Base-by-base conservation (phyloP, 1,140 invertebrate species). In the Drosophila pachea region DNA sequence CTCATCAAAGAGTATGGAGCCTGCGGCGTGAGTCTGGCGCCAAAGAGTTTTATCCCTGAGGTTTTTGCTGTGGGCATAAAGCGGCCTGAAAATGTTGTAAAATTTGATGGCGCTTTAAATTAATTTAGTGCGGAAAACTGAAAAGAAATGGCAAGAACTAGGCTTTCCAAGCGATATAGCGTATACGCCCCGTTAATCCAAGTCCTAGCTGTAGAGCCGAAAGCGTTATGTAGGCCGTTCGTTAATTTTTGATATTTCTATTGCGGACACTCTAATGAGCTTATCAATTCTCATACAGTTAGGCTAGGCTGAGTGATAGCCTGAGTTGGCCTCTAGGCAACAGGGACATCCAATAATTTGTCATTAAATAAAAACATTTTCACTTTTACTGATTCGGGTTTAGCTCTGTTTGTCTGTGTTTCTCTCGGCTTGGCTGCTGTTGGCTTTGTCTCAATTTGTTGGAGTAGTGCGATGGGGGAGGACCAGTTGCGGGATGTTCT, bases 381-480 rank as follows among this genome's bases (percentile, higher is more conserved):
- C 4, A 40, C 5, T 45, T 16, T n/a, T 9, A 22, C 22, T 3
- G 22, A 22, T 2, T 22, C 22, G 22, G 22, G 22, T 3, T 22
- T 22, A 22, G 22, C 22, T 22, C 22, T 22, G 22, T 3, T 22
- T 22, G 22, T 22, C 22, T 22, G 22, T 22, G 22, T 22, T 22
- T 22, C 22, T n/a, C 22, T 3, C 22, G 22, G n/a, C 14, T 52
- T 12, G 6, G 33, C n/a, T 14, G 8, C 1, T 16, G 50, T 48
- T 35, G 55, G n/a, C 54, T 7, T 45, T 43, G 49, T 36, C 56
- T 59, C 55, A 75, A 50, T 68, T 67, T 76, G 55, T 22, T 35
- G 62, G 75, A 83, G 83, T 75, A 75, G 65, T 78, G 49, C 63
- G 67, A 49, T 45, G 63, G 68, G 45, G 63, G 62, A 67, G 64